Conservation (phyloP, 2,797 vertebrate species). For the Gadopsis marmoratus region DNA sequence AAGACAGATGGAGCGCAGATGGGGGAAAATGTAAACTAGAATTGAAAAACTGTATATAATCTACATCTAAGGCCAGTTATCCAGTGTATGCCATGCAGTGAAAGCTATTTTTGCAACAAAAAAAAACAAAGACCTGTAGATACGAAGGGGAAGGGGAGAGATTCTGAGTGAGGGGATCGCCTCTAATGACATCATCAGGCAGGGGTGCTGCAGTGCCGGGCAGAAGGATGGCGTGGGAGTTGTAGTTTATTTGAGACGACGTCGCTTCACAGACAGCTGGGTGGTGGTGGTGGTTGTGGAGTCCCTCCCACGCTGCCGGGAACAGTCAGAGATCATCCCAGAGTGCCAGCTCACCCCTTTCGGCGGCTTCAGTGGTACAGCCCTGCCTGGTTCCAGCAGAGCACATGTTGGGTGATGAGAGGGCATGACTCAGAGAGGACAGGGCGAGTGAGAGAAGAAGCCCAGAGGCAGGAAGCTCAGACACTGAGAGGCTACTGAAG, state of each 20-base stretch:
- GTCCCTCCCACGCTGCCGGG: constrained; percentile 66
- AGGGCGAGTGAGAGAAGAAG: constrained; percentile 36
- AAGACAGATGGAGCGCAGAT: constrained; percentile 24
- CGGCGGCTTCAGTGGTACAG: constrained; percentile 52
- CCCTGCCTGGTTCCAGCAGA: constrained; percentile 57
- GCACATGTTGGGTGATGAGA: constrained; percentile 68
- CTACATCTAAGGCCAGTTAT: neutral
- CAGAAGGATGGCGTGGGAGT: constrained; percentile 51
- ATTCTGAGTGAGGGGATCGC: constrained; percentile 56
- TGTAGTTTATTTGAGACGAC: constrained; percentile 54
- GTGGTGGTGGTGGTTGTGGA: constrained; percentile 17
- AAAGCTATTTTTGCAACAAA: neutral
- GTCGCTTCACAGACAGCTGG: constrained; percentile 38
- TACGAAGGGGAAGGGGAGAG: neutral
- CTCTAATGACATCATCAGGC: constrained; percentile 55
- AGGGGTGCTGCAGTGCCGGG: constrained; percentile 3
- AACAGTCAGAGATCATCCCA: constrained; percentile 57
- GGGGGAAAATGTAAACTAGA: constrained; percentile 13
- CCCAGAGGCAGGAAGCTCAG: constrained; percentile 27
- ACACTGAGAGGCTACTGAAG: constrained; percentile 4
- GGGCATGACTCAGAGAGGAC: constrained; percentile 64
- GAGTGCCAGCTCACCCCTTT: constrained; percentile 73
- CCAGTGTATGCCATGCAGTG: neutral
- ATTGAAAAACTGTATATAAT: constrained; percentile 6
- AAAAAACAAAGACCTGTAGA: neutral